A percentile compares a stretch with the other conserved stretches of the same genome.
phyloP scores from a whole-genome alignment of 1,140 invertebrate species.

The Marisa cornuarietis region DNA sequence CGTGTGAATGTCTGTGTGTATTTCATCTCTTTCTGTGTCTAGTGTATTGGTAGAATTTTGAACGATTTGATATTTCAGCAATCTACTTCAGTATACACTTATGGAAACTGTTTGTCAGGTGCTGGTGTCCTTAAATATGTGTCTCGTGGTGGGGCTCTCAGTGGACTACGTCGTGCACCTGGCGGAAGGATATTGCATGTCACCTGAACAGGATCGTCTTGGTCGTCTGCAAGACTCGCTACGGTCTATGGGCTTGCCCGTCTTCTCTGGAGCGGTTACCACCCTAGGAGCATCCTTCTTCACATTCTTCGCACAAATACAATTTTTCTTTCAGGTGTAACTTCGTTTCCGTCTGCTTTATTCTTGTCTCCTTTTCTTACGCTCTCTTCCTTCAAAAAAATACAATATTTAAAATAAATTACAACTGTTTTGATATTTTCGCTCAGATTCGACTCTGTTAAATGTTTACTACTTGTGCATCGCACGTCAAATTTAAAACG shows the following conservation, averaged over 20 bases:
- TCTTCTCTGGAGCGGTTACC: conserved; percentile 57
- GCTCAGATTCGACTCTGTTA: neutral
- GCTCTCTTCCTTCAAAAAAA: neutral
- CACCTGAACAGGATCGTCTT: conserved; percentile 40
- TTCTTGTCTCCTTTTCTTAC: conserved; percentile 41
- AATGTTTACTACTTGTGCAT: neutral
- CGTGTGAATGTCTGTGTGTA: too few relatives aligned
- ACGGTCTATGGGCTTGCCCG: conserved; percentile 53
- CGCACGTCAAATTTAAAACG: too few relatives aligned
- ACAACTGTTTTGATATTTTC: neutral
- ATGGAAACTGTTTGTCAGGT: conserved; percentile 42
- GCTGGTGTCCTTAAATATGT: conserved; percentile 57
- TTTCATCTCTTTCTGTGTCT: too few relatives aligned
- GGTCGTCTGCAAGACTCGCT: conserved; percentile 50
- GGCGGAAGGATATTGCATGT: conserved; percentile 56
- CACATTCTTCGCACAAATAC: conserved; percentile 52
- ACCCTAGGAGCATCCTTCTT: conserved; percentile 53
- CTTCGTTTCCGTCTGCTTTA: conserved; percentile 50
- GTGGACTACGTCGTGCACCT: conserved; percentile 63
- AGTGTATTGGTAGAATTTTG: too few relatives aligned
- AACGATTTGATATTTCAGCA: too few relatives aligned
- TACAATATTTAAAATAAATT: too few relatives aligned
- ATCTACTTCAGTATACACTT: too few relatives aligned
- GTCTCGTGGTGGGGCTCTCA: conserved; percentile 55
- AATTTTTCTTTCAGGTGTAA: conserved; percentile 53